Evolutionary conservation across 2,797 vertebrate genomes (phyloP).

Genomic region (Lacerta agilis): DNA sequence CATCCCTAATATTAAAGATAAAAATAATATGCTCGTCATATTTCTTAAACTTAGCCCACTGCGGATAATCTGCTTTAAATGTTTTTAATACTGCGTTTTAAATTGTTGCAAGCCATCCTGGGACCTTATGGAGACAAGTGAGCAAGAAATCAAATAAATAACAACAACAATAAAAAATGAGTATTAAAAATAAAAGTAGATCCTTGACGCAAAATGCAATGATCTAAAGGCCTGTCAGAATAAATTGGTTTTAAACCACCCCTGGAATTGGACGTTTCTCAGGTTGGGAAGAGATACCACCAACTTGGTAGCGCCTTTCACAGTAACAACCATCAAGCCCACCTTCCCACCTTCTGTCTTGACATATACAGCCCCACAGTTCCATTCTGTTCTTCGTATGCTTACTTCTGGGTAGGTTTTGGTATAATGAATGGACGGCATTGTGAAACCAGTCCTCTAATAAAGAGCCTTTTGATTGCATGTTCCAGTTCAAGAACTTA

Average conservation of each 20-base stretch:
- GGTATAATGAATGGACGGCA: conserved; percentile 5
- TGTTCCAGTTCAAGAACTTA: conserved; percentile 47
- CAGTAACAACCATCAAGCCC: neutral
- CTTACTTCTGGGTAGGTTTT: neutral
- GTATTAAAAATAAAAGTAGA: too few species aligned
- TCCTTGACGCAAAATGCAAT: too few species aligned
- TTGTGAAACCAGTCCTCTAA: conserved; percentile 30
- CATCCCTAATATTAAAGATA: too few species aligned
- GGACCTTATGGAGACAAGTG: too few species aligned
- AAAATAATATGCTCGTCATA: too few species aligned
- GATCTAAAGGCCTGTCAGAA: too few species aligned
- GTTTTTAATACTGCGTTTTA: too few species aligned
- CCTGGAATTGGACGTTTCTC: neutral
- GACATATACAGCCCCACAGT: neutral
- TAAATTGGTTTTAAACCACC: too few species aligned
- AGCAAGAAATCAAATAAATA: too few species aligned
- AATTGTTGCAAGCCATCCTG: too few species aligned
- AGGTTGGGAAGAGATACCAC: neutral
- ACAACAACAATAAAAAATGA: too few species aligned
- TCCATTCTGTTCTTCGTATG: neutral
- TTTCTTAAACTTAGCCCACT: neutral
- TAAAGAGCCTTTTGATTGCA: conserved; percentile 44
- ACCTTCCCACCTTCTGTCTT: neutral
- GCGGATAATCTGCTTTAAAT: too few species aligned
- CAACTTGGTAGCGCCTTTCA: neutral